Evolutionary conservation across 2,888 invertebrate species (phyloP).

Genomic region (Ochropleura leucogaster): DNA sequence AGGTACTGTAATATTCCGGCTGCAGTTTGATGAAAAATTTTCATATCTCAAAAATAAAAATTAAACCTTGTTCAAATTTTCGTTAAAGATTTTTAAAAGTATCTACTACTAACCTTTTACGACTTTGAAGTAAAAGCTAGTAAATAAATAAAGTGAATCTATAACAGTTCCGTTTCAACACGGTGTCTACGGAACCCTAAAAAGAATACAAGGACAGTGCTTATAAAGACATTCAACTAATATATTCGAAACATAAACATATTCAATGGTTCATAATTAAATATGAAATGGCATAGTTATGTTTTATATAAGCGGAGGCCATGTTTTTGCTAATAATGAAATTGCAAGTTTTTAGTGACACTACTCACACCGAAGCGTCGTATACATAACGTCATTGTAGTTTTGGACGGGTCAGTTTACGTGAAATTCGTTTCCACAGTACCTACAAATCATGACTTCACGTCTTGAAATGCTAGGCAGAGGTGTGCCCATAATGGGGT

Average conservation of each 20-base stretch:
- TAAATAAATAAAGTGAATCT: no score
- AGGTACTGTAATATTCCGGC: no score
- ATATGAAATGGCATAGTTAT: slow-evolving; percentile 7
- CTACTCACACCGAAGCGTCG: neutral
- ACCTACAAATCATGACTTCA: neutral
- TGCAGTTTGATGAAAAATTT: no score
- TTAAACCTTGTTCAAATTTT: no score
- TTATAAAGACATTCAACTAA: slow-evolving; percentile 18
- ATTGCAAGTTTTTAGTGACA: neutral
- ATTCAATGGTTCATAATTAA: slow-evolving; percentile 15
- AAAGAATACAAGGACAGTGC: slow-evolving; percentile 1
- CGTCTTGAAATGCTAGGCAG: no score
- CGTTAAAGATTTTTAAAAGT: no score
- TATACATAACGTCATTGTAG: neutral
- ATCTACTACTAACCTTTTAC: no score
- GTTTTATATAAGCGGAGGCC: neutral
- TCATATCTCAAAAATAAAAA: no score
- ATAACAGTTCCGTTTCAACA: no score
- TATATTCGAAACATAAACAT: slow-evolving; percentile 22
- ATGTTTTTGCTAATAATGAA: neutral
- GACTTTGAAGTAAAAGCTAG: no score
- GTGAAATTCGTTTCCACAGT: neutral
- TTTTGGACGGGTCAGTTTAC: neutral
- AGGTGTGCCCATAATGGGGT: no score
- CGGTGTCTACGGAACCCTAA: neutral